Evolutionary conservation across 2,113 vertebrate species (phyloP).

Genomic region (Lepus americanus): DNA sequence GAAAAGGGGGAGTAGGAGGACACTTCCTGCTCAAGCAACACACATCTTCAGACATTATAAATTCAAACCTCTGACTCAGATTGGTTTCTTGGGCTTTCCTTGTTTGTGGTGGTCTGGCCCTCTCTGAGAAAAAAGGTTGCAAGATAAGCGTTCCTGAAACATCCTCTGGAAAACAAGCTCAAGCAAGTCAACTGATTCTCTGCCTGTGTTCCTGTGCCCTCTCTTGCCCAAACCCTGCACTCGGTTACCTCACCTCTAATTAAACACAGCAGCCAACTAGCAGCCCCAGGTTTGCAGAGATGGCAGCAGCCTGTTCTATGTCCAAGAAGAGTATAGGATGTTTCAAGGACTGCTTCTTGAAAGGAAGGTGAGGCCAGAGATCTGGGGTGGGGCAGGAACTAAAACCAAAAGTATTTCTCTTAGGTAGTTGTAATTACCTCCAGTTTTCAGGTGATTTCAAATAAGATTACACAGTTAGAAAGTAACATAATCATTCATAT

Average conservation of each 20-base stretch:
- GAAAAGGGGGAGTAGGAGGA: no score
- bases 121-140: no score
- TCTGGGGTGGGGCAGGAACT: neutral
- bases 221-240: no score
- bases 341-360: neutral
- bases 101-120: no score
- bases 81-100: no score
- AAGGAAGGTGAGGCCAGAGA: neutral
- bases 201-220: no score
- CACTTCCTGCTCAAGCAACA: no score
- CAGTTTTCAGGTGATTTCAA: neutral
- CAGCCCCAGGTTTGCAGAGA: fast-evolving
- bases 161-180: no score
- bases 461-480: neutral
- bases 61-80: no score
- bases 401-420: neutral
- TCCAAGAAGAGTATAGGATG: neutral
- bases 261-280: neutral
- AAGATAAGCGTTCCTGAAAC: no score
- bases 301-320: neutral
- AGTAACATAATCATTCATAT: neutral
- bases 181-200: no score
- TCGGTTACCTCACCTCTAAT: neutral
- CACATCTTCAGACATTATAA: no score
- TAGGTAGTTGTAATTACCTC: neutral